phyloP scores from a whole-genome alignment of 64 coral and sea anemone species.

The Exaiptasia diaphana region DNA sequence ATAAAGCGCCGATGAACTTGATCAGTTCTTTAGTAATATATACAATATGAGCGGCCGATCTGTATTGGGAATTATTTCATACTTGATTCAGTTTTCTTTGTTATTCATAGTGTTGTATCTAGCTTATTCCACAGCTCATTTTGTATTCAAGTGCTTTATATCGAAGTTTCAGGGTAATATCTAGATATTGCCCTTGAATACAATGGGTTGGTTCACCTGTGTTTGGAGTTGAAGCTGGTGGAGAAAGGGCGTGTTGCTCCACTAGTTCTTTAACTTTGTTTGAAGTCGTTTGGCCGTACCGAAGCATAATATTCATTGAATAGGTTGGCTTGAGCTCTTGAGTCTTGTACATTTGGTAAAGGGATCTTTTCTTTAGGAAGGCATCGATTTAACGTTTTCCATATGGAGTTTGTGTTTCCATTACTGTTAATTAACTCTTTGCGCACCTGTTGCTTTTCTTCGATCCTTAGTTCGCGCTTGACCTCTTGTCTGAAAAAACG shows the following conservation, averaged over 20 bases:
- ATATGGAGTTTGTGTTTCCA: slow-evolving; percentile 44
- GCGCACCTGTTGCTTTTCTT: slow-evolving; percentile 57
- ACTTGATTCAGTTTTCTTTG: too few species aligned
- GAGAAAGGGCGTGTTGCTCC: background rate
- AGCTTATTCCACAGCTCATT: too few species aligned
- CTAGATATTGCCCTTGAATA: too few species aligned
- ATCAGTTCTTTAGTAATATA: too few species aligned
- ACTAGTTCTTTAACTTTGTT: background rate
- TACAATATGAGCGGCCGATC: too few species aligned
- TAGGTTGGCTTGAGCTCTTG: background rate
- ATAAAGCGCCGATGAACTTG: too few species aligned
- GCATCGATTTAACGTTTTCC: slow-evolving; percentile 20
- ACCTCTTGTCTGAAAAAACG: slow-evolving; percentile 66
- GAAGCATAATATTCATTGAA: slow-evolving; percentile 12
- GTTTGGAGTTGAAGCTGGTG: too few species aligned
- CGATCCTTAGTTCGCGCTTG: slow-evolving; percentile 58
- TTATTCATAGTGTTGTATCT: too few species aligned
- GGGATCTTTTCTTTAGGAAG: background rate
- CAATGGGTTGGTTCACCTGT: too few species aligned
- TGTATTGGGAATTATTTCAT: too few species aligned
- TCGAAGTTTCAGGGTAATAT: too few species aligned
- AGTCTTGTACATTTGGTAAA: background rate
- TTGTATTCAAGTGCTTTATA: too few species aligned
- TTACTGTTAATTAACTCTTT: slow-evolving; percentile 32
- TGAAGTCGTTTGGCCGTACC: background rate